Evolutionary conservation across 2,888 invertebrate genomes (phyloP), one percentile per base, ranked within the genome.

Genomic region (Agonopterix arenella): DNA sequence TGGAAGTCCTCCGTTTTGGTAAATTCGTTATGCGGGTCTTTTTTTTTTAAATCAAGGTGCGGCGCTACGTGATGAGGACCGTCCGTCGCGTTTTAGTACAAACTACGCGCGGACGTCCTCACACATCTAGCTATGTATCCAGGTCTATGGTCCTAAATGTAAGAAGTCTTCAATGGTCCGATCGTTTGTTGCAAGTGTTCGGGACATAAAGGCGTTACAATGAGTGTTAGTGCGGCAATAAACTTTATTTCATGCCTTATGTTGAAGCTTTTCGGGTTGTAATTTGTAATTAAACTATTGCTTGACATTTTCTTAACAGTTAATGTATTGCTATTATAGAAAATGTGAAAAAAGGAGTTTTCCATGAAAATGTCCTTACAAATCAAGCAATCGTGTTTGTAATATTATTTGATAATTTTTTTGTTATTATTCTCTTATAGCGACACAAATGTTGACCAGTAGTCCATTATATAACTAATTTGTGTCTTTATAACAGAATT

Each of bases 401-500:
- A 11, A 36, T 16, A 48, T 48, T 28, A 28, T 28, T 28, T 28
- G 28, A 28, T 28, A 1, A 28, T 1, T 36, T 37, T 37, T 11
- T 47, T 47, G 45, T 48, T 36, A 40, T 16, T 49, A 64, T 60
- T 63, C 60, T 58, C 59, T 63, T 60, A 54, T 55, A 60, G 49
- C 50, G 58, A 58, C 56, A 53, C 59, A 51, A 43, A 45, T 49
- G 58, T 57, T 58, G 11, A 48, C 56, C 58, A 54, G 40, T 44
- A 54, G 60, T 62, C 59, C 60, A 62, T 63, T 44, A 56, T 64
- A 62, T 50, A 50, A 53, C 28, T 5, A 4, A 43, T 46, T 45
- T 51, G 61, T 57, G 54, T 61, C 59, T 45, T 53, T 58, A 58
- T 52, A 59, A 62, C 52, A 58, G 61, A 64, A 58, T 64, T 59